These are phyloP conservation scores for Chironomus riparius DNA, from an alignment of 2,888 invertebrate species.

Conservation along the genomic window DNA sequence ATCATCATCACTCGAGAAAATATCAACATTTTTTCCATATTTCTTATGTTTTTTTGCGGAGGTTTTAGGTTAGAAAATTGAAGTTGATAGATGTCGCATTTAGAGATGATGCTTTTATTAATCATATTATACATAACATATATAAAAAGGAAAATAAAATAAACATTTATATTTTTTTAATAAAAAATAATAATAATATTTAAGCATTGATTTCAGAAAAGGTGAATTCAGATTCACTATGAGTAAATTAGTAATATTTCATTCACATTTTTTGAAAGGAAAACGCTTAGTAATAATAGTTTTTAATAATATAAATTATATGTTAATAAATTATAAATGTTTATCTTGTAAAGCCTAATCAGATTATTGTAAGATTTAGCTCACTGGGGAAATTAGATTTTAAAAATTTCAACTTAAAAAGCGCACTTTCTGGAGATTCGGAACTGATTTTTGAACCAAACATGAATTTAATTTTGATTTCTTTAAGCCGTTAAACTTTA, in stretches of 20 bases:
- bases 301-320: background rate
- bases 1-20: background rate
- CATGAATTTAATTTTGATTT: too few species aligned
- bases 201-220: background rate
- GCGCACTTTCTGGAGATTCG: background rate
- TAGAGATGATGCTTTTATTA: background rate
- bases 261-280: background rate
- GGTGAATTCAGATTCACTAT: background rate
- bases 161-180: background rate
- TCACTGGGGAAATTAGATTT: background rate
- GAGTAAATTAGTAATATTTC: background rate
- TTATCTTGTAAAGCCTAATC: background rate
- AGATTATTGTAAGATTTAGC: too few species aligned
- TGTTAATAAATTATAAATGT: background rate
- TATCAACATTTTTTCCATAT: background rate
- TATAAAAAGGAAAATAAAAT: background rate
- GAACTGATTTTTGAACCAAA: too few species aligned
- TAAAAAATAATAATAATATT: background rate
- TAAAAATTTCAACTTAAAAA: background rate
- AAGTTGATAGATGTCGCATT: conserved; percentile 18
- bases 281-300: background rate
- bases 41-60: background rate
- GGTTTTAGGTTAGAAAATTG: conserved; percentile 1
- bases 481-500: too few species aligned
- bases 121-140: background rate